Evolutionary conservation across 1,140 invertebrate species (phyloP), one percentile per base, ranked within the genome.

Genomic region (Pseudomyrmex pallidus): DNA sequence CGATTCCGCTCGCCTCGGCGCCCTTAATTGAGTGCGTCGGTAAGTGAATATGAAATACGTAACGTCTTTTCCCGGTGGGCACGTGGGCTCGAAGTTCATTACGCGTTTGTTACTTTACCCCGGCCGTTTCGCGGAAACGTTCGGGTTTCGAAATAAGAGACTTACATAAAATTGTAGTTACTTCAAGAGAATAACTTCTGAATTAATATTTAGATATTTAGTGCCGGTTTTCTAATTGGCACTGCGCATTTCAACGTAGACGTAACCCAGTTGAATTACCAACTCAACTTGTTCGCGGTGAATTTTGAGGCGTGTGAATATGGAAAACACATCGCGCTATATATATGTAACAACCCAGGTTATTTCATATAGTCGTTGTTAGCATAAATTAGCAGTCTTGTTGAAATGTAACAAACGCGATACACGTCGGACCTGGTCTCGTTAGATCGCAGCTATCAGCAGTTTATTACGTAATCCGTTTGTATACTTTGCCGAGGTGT

Each of bases 11-110:
- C 52, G n/a, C 68, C n/a, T 7, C 15, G 25, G 50, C 2, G 61
- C 12, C 91, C 85, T 90, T 90, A 91, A 91, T 90, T 91, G 82
- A 90, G 74, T 87, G 63, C 70, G 85, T 73, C 56, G 59, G 44
- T 73, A 82, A 85, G 66, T 67, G 83, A 85, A 85, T 70, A 80
- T 87, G 62, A 87, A 82, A 82, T 88, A 87, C 68, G 64, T 61
- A 61, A 68, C 59, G 12, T 77, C 22, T 25, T 56, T 8, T 4
- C 50, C 12, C 64, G 35, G 13, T 8, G 12, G 7, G 54, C 13
- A 15, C 17, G 62, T 17, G 22, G 52, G 1, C n/a, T 25, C 22
- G 22, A 15, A 12, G 25, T 20, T 76, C 5, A 17, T 17, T 74
- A 25, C 57, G 61, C 35, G 35, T 35, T 62, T 20, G 46, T 17